A percentile compares a stretch with the other conserved stretches of the same genome.
phyloP scores from a whole-genome alignment of 1,140 invertebrate species.

The Cherax quadricarinatus region DNA sequence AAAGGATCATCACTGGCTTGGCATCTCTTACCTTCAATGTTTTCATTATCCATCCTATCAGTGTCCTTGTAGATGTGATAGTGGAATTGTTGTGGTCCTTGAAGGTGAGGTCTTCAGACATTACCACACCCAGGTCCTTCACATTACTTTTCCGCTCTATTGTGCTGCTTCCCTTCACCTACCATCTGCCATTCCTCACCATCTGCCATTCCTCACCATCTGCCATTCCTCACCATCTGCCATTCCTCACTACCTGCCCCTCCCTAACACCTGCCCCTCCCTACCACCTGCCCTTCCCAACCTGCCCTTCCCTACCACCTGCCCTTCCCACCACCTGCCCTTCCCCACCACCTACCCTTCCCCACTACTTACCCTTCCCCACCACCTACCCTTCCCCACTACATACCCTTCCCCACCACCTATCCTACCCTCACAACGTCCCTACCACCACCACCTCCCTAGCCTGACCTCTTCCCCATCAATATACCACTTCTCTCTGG shows the following conservation, averaged over 20 bases:
- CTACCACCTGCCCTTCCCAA: neutral
- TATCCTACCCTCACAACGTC: neutral
- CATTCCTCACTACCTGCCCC: neutral
- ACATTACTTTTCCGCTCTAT: no score
- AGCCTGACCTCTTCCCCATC: neutral
- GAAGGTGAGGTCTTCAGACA: no score
- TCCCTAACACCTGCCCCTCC: neutral
- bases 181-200: no score
- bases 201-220: slow-evolving; percentile 20
- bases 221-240: neutral
- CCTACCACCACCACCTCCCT: neutral
- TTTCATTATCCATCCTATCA: no score
- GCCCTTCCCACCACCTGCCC: neutral
- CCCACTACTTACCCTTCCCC: neutral
- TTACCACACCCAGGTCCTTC: no score
- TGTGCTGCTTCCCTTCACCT: no score
- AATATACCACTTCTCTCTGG: neutral
- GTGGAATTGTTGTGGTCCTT: no score
- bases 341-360: neutral
- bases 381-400: neutral
- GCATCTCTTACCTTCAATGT: no score
- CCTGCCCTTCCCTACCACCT: neutral
- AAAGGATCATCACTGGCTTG: no score
- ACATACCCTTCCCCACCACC: neutral
- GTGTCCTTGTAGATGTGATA: no score